A percentile compares a stretch with the other conserved stretches of the same genome.
phyloP scores from a whole-genome alignment of 92 coral and sea anemone genomes.

The Zoanthus sociatus region DNA sequence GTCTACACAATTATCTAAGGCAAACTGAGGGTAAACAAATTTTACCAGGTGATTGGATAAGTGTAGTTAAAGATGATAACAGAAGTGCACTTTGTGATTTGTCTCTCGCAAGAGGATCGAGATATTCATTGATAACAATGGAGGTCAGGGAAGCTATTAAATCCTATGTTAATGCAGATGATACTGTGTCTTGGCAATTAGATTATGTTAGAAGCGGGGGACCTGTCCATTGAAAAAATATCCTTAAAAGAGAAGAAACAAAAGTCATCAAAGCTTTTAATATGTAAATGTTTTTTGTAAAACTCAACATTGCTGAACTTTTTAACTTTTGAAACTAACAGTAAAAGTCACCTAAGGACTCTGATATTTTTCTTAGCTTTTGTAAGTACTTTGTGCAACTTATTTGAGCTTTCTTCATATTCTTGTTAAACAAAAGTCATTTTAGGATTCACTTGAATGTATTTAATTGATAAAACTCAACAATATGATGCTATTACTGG shows the following conservation, averaged over 20 bases:
- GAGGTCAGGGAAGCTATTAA: constrained; percentile 43
- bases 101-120: constrained; percentile 39
- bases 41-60: background rate
- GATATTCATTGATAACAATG: constrained; percentile 41
- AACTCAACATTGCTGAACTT: too few species aligned
- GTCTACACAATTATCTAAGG: background rate
- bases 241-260: background rate
- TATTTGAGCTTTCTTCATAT: too few species aligned
- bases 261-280: background rate
- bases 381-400: too few species aligned
- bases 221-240: background rate
- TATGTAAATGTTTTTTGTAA: too few species aligned
- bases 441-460: too few species aligned
- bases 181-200: constrained; percentile 13
- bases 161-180: constrained; percentile 55
- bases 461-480: too few species aligned
- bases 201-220: background rate
- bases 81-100: constrained; percentile 27
- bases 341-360: too few species aligned
- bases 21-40: background rate
- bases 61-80: constrained; percentile 26
- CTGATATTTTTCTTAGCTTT: too few species aligned
- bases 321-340: too few species aligned
- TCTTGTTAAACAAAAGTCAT: too few species aligned
- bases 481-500: too few species aligned